A percentile compares a stretch with the other conserved stretches of the same genome.
Evolutionary conservation across 1,140 invertebrate species (phyloP).

Genomic region (Drosophila subpulchrella): DNA sequence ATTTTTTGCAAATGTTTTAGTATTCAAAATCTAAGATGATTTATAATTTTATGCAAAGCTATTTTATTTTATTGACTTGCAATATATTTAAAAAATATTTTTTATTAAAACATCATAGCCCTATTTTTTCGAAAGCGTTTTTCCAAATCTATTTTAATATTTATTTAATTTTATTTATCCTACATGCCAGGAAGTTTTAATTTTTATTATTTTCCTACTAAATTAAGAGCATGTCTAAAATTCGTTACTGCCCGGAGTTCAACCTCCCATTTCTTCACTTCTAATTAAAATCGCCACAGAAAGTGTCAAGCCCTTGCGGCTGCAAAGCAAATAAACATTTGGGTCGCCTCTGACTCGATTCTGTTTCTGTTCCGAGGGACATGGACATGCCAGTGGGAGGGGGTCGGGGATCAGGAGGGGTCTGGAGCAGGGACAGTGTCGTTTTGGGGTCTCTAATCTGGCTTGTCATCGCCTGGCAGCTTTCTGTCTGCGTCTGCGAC

Average conservation of each 20-base stretch:
- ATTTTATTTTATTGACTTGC: too few relatives aligned
- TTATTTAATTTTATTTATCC: too few relatives aligned
- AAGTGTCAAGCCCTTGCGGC: conserved; percentile 72
- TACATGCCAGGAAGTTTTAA: too few relatives aligned
- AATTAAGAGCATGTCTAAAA: not conserved
- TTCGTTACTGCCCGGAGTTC: not conserved
- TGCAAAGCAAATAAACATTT: conserved; percentile 51
- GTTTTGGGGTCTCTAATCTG: conserved; percentile 66
- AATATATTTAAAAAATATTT: too few relatives aligned
- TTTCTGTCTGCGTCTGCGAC: conserved; percentile 67
- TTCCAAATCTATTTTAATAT: too few relatives aligned
- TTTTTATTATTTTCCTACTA: too few relatives aligned
- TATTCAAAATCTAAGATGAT: too few relatives aligned
- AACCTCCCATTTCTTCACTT: conserved; percentile 28
- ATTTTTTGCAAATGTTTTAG: too few relatives aligned
- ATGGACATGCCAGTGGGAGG: conserved; percentile 8
- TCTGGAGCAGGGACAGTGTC: conserved; percentile 49
- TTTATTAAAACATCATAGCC: too few relatives aligned
- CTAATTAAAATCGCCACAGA: conserved; percentile 80
- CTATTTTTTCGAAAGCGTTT: too few relatives aligned
- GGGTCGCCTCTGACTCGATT: conserved; percentile 53
- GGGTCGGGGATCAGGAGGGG: not conserved
- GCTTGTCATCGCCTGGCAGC: conserved; percentile 78
- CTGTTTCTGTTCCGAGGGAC: conserved; percentile 18
- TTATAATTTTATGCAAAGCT: too few relatives aligned